These are phyloP conservation scores for Pitta sordida DNA, from an alignment of 2,113 vertebrate genomes.

Conservation along the genomic window DNA sequence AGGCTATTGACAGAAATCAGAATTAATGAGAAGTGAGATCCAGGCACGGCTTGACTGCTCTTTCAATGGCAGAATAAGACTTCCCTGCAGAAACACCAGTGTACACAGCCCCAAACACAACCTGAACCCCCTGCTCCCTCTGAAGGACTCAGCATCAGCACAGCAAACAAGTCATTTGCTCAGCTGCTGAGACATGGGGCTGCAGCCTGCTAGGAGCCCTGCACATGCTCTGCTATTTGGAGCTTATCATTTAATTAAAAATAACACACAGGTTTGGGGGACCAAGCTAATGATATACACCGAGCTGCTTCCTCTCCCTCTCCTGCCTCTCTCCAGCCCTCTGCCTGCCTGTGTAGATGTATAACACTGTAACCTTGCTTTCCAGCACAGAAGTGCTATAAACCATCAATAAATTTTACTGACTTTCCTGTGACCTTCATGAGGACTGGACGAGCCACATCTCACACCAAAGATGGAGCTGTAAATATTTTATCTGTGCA, in stretches of 20 bases:
- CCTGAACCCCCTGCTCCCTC: background rate
- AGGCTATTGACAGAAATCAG: background rate
- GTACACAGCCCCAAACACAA: background rate
- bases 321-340: background rate
- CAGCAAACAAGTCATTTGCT: background rate
- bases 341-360: background rate
- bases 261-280: background rate
- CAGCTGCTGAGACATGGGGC: background rate
- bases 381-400: slow-evolving; percentile 1
- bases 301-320: background rate
- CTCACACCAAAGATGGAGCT: slow-evolving; percentile 58
- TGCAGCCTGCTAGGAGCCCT: background rate
- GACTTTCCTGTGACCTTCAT: slow-evolving; percentile 67
- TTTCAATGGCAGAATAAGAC: background rate
- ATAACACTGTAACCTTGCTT: slow-evolving; percentile 5
- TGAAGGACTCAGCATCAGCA: background rate
- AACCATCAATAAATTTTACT: slow-evolving; percentile 66
- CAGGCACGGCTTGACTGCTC: background rate
- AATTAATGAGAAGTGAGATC: background rate
- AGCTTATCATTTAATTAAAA: slow-evolving; percentile 51
- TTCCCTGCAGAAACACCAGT: background rate
- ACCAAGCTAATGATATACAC: background rate
- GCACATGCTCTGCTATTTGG: background rate
- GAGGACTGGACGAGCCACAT: slow-evolving; percentile 52
- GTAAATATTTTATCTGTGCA: slow-evolving; percentile 74